phyloP scores from a whole-genome alignment of 2,113 vertebrate genomes.

The Bungarus multicinctus region DNA sequence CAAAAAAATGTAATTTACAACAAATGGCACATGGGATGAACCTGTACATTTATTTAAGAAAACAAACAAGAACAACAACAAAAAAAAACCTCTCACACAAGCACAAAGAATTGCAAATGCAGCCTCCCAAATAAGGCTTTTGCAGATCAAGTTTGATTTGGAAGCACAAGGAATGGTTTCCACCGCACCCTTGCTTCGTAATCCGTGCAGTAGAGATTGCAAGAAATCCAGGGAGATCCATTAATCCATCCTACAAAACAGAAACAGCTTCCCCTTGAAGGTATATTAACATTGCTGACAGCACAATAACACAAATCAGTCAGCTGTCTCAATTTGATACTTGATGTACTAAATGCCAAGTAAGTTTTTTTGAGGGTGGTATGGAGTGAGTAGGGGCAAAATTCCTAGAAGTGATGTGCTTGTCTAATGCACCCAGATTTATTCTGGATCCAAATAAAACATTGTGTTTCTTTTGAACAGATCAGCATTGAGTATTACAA shows the following conservation, averaged over 20 bases:
- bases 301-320: neutral
- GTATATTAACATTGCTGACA: neutral
- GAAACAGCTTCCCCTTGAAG: neutral
- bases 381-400: neutral
- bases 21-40: slow-evolving; percentile 74
- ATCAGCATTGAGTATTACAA: neutral
- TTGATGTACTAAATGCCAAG: neutral
- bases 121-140: slow-evolving; percentile 49
- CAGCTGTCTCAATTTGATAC: neutral
- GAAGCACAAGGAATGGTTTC: slow-evolving; percentile 57
- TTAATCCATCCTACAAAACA: neutral
- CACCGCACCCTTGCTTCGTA: slow-evolving; percentile 4
- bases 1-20: slow-evolving; percentile 70
- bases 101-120: slow-evolving; percentile 56
- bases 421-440: neutral
- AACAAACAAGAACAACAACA: slow-evolving; percentile 47
- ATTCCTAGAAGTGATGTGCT: neutral
- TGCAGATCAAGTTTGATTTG: slow-evolving; percentile 46
- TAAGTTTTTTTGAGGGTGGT: neutral
- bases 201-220: neutral
- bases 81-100: neutral
- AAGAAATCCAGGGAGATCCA: neutral
- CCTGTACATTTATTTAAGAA: slow-evolving; percentile 63
- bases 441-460: neutral
- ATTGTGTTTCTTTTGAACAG: neutral